Conservation (phyloP, 2,888 invertebrate genomes). For the Cremastinae sp. region DNA sequence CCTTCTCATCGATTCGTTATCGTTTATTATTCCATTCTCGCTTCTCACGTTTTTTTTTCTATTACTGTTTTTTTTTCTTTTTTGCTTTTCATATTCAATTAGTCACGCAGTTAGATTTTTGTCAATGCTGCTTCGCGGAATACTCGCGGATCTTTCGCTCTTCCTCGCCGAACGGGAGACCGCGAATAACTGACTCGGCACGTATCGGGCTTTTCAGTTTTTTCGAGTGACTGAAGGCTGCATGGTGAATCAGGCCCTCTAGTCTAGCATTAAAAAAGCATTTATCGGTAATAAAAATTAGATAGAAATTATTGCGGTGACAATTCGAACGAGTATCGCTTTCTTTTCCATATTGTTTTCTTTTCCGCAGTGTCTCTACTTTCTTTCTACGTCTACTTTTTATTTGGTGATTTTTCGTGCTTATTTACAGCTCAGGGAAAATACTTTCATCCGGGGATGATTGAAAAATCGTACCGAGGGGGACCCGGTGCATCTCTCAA, state of each 20-base stretch:
- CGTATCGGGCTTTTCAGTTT: constrained; percentile 44
- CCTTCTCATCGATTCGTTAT: constrained; percentile 33
- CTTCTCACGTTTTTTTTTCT: constrained; percentile 46
- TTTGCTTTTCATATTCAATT: constrained; percentile 11
- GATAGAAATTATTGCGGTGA: constrained; percentile 57
- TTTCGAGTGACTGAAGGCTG: constrained; percentile 73
- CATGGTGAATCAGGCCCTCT: constrained; percentile 76
- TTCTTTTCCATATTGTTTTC: no score
- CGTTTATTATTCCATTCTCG: constrained; percentile 43
- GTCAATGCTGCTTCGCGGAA: constrained; percentile 29
- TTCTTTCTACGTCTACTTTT: neutral
- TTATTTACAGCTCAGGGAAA: no score
- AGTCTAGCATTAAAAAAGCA: constrained; percentile 60
- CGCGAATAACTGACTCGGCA: constrained; percentile 50
- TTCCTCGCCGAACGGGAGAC: constrained; percentile 50
- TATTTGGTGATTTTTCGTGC: no score
- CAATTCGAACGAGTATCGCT: constrained; percentile 62
- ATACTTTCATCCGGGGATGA: no score
- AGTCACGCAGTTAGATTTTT: constrained; percentile 5
- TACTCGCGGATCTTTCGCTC: constrained; percentile 36
- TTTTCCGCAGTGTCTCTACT: neutral
- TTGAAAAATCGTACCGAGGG: no score
- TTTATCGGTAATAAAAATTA: constrained; percentile 41
- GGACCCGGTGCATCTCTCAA: no score
- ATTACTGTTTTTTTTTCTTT: constrained; percentile 23